Evolutionary conservation across 2,888 invertebrate genomes (phyloP), one percentile per base, ranked within the genome.

Genomic region (Chrysopilus asiliformis): DNA sequence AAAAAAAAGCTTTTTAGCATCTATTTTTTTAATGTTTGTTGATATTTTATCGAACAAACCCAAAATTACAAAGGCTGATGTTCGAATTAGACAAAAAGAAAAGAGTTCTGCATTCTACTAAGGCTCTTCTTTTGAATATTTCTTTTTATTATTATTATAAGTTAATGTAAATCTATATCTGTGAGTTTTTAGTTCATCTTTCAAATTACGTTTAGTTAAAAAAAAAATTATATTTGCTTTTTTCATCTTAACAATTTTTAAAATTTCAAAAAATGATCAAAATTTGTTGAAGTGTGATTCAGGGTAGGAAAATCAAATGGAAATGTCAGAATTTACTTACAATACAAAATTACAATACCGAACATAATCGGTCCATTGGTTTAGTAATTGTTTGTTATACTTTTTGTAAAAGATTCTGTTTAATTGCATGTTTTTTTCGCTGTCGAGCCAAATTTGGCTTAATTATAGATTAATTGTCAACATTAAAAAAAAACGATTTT

Each of bases 301-400:
- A 10, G 14, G 10, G 31, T 31, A 31, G 17, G 14, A 31, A 15
- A 18, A 8, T 31, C 9, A 13, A 31, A 4, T 3, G 17, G 19
- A 16, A 31, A 10, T 15, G 17, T 30, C 8, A 31, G n/a, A n/a
- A n/a, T n/a, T 12, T 16, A 32, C 20, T 19, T 12, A 32, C 17
- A 32, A 19, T n/a, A 5, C 18, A 1, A n/a, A 17, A 34, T 20
- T 7, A 14, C 10, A 39, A 39, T 34, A 30, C 38, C 38, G 38
- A 39, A 39, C 31, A 39, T 9, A 39, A 39, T 39, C 38, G 38
- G 38, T 31, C 14, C 8, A 19, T 10, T 20, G 15, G 12, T 13
- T 29, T 14, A 29, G 8, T 15, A 15, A 9, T 13, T 13, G 12
- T 24, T 24, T 26, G 26, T 13, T 13, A 8, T 9, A 8, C 14